These are phyloP conservation scores for Leptopilina myrica DNA, from an alignment of 2,888 invertebrate genomes.

Conservation along the genomic window DNA sequence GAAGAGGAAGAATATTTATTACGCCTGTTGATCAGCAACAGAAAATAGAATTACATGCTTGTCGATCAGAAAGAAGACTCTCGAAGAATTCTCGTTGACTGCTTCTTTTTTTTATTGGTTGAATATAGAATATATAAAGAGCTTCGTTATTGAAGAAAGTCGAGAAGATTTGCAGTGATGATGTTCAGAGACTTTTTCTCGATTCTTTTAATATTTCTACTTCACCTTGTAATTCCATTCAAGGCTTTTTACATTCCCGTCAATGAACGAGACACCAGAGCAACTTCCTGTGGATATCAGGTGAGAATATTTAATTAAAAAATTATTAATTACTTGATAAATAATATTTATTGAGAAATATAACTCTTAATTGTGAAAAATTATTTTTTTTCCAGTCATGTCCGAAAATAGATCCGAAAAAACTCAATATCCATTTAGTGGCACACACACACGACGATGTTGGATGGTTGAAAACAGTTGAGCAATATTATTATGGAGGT, in stretches of 20 bases:
- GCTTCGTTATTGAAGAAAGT: not conserved
- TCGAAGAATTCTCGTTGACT: too few relatives aligned
- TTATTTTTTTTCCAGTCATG: slow-evolving; percentile 72
- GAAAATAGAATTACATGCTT: too few relatives aligned
- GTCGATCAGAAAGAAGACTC: too few relatives aligned
- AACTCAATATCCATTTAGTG: slow-evolving; percentile 82
- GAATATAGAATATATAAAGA: not conserved
- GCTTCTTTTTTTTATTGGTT: too few relatives aligned
- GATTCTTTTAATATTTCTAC: not conserved
- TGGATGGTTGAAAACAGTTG: slow-evolving; percentile 96
- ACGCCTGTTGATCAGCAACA: too few relatives aligned
- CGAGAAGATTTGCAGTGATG: not conserved
- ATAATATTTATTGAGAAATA: not conserved
- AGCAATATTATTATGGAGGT: slow-evolving; percentile 94
- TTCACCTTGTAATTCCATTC: not conserved
- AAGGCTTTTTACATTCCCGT: not conserved
- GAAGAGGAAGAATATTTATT: too few relatives aligned
- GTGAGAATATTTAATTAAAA: not conserved
- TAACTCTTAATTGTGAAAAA: too few relatives aligned
- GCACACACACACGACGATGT: slow-evolving; percentile 96
- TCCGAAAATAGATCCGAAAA: slow-evolving; percentile 73
- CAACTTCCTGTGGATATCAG: slow-evolving; percentile 10
- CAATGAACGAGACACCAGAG: not conserved
- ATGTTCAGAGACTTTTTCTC: too few relatives aligned
- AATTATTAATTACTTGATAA: not conserved